These are phyloP conservation scores for Scaptomyza hsui DNA, from an alignment of 1,140 invertebrate species.

Conservation along the genomic window DNA sequence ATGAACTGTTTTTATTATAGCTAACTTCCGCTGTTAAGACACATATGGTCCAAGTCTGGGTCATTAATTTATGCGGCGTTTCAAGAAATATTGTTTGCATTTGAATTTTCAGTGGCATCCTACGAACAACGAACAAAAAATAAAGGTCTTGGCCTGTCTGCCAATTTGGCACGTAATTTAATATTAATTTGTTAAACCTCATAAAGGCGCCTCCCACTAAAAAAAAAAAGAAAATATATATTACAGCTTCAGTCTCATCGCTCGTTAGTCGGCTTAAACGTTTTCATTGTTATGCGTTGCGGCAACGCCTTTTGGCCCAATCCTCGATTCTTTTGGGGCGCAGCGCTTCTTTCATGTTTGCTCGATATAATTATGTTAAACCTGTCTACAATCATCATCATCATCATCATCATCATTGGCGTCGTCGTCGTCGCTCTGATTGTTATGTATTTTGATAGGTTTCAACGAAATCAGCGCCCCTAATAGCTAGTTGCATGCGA, in stretches of 20 bases:
- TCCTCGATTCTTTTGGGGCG: conserved; percentile 19
- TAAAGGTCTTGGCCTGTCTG: conserved; percentile 47
- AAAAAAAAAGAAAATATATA: conserved; percentile 32
- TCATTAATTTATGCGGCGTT: conserved; percentile 38
- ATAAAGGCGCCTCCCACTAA: conserved; percentile 69
- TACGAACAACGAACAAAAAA: conserved; percentile 32
- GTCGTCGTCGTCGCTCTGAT: conserved; percentile 46
- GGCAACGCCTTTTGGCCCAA: conserved; percentile 56
- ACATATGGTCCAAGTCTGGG: conserved; percentile 21
- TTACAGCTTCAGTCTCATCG: conserved; percentile 55
- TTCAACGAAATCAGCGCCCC: conserved; percentile 75
- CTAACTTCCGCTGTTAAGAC: conserved; percentile 62
- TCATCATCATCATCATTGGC: conserved; percentile 70
- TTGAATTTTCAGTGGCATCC: conserved; percentile 63
- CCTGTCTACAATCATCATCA: conserved; percentile 73
- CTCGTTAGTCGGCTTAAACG: conserved; percentile 79
- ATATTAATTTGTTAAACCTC: conserved; percentile 82
- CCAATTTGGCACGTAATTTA: conserved; percentile 81
- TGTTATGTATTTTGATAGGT: conserved; percentile 81
- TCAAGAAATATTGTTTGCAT: conserved; percentile 44
- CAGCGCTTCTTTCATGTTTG: conserved; percentile 73
- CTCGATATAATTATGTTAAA: conserved; percentile 73
- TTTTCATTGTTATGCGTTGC: conserved; percentile 78
- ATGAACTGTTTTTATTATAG: conserved; percentile 40
- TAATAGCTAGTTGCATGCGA: conserved; percentile 72